Conservation (phyloP, 2,797 vertebrate species). For the Syngnathus rostellatus region DNA sequence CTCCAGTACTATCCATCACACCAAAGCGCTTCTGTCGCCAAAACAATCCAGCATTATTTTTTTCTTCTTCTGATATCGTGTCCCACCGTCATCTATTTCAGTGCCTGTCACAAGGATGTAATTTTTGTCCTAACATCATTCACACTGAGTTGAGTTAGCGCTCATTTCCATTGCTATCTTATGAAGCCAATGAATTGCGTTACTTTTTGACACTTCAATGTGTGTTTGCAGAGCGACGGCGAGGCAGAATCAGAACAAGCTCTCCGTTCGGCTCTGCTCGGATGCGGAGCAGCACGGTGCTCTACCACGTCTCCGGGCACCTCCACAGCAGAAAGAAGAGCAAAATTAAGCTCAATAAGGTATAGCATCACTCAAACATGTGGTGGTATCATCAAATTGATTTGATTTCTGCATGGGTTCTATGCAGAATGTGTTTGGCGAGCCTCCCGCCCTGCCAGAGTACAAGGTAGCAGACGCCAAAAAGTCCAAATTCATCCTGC, state of each 20-base stretch:
- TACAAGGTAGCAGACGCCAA: constrained; percentile 98
- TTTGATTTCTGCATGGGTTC: not conserved
- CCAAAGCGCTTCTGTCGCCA: not conserved
- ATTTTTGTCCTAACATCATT: too few relatives aligned
- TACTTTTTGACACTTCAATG: not conserved
- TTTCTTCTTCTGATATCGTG: too few relatives aligned
- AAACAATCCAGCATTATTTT: too few relatives aligned
- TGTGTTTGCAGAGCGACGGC: constrained; percentile 77
- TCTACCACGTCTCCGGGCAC: constrained; percentile 97
- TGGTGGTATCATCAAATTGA: not conserved
- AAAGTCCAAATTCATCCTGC: constrained; percentile 93
- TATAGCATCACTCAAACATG: constrained; percentile 44
- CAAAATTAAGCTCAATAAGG: constrained; percentile 98
- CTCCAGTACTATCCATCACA: constrained; percentile 23
- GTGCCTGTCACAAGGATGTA: too few relatives aligned
- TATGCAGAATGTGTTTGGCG: constrained; percentile 89
- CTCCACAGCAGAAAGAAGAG: constrained; percentile 91
- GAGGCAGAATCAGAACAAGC: constrained; percentile 79
- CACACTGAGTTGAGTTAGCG: too few relatives aligned
- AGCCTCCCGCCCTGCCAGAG: constrained; percentile 89
- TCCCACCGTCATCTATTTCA: too few relatives aligned
- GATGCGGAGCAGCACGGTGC: constrained; percentile 83
- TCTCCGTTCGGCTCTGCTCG: constrained; percentile 81
- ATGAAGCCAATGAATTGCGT: not conserved
- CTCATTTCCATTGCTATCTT: not conserved